Conservation (phyloP, 2,113 vertebrate genomes). For the Vanacampus margaritifer region DNA sequence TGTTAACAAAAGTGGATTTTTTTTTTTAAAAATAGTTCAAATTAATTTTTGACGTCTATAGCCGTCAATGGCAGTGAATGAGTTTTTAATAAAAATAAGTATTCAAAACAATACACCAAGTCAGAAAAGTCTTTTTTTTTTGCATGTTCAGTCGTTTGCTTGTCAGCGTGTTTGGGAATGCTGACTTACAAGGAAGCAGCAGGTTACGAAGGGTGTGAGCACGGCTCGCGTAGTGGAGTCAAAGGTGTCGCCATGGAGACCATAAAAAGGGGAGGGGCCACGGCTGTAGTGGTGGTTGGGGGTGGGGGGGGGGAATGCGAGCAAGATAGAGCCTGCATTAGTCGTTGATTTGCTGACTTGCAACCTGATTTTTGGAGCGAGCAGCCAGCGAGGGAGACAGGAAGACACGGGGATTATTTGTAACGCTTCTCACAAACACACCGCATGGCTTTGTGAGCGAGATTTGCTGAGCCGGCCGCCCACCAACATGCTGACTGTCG, state of each 20-base stretch:
- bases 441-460: constrained; percentile 22
- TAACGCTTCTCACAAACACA: constrained; percentile 56
- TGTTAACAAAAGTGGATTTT: too few relatives aligned
- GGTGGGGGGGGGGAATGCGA: constrained; percentile 57
- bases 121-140: too few relatives aligned
- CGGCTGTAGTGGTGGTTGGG: constrained; percentile 50
- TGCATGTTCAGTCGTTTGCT: neutral
- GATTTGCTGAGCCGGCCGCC: constrained; percentile 53
- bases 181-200: constrained; percentile 54
- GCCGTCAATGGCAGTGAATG: too few relatives aligned
- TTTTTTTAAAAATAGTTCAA: too few relatives aligned
- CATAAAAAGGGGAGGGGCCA: constrained; percentile 45
- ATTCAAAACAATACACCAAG: too few relatives aligned
- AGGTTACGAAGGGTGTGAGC: constrained; percentile 42
- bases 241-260: constrained; percentile 56
- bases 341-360: constrained; percentile 22
- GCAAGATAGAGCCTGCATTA: constrained; percentile 62
- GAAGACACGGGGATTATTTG: constrained; percentile 61
- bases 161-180: constrained; percentile 52
- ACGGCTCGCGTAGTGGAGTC: constrained; percentile 41
- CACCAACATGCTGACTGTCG: constrained; percentile 54
- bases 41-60: too few relatives aligned
- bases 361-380: constrained; percentile 26
- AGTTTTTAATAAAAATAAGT: too few relatives aligned
- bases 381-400: constrained; percentile 40